These are phyloP conservation scores for Chrysomela aeneicollis DNA, from an alignment of 2,888 invertebrate species.

Conservation along the genomic window DNA sequence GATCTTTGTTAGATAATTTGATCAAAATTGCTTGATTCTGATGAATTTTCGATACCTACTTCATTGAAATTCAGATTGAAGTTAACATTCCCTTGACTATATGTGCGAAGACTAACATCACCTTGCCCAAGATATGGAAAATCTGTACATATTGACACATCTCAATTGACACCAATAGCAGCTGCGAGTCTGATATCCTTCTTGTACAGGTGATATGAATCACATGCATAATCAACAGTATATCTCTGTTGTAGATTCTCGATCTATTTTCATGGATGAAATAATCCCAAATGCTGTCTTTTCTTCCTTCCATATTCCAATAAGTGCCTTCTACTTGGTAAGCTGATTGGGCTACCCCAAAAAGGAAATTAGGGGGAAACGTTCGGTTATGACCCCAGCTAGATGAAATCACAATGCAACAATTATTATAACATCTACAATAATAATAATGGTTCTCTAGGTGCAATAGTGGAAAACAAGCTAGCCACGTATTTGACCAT, in stretches of 20 bases:
- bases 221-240: slow-evolving; percentile 72
- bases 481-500: no score
- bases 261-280: slow-evolving; percentile 24
- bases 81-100: no score
- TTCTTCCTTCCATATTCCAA: slow-evolving; percentile 64
- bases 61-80: no score
- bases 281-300: slow-evolving; percentile 55
- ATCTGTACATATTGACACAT: slow-evolving; percentile 64
- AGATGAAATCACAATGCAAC: no score
- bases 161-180: slow-evolving; percentile 67
- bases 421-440: no score
- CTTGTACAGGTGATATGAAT: slow-evolving; percentile 71
- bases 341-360: slow-evolving; percentile 55
- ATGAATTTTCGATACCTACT: no score
- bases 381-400: slow-evolving; percentile 58
- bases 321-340: slow-evolving; percentile 59
- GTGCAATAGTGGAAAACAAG: no score
- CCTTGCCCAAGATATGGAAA: slow-evolving; percentile 47
- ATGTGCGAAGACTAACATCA: no score
- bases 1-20: no score
- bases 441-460: no score
- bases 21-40: no score
- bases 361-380: slow-evolving; percentile 52
- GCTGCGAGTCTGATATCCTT: slow-evolving; percentile 69
- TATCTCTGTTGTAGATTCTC: slow-evolving; percentile 37